Conservation (phyloP, 2,113 vertebrate species). For the Aythya baeri region DNA sequence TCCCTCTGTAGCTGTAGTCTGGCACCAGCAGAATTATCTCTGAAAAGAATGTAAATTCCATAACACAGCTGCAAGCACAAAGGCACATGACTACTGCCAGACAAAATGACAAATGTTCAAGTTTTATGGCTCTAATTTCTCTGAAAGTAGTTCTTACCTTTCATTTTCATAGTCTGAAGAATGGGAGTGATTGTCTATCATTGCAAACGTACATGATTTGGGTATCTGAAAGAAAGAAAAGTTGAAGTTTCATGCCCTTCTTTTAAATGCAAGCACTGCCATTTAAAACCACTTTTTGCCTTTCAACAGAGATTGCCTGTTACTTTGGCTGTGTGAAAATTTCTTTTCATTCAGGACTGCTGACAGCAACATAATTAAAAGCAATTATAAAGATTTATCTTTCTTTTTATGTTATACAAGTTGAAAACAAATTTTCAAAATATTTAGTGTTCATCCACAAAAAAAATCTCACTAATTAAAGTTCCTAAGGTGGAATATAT, state of each 20-base stretch:
- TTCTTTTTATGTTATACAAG: not conserved
- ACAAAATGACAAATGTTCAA: constrained; percentile 44
- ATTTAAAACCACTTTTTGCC: not conserved
- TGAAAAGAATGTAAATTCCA: constrained; percentile 64
- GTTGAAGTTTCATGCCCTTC: not conserved
- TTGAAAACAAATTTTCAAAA: not conserved
- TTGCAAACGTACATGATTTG: not conserved
- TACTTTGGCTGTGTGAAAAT: not conserved
- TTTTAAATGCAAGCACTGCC: not conserved
- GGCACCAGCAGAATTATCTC: constrained; percentile 62
- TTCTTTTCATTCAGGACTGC: not conserved
- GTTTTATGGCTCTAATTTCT: constrained; percentile 46
- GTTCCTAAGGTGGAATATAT: fast-evolving
- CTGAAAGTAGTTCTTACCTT: constrained; percentile 27
- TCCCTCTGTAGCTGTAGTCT: constrained; percentile 44
- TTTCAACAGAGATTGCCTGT: not conserved
- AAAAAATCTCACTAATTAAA: not conserved
- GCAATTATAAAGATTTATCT: not conserved
- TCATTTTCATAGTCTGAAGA: constrained; percentile 12
- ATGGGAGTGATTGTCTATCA: not conserved
- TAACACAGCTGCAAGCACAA: constrained; percentile 49
- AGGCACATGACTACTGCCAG: constrained; percentile 20
- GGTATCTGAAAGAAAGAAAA: not conserved
- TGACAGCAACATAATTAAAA: not conserved
- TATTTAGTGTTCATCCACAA: not conserved